Percentiles rank a stretch among this genome's conserved stretches.
These are phyloP conservation scores for Diplogasteroides magnus DNA, from an alignment of 1,140 invertebrate species.

Conservation along the genomic window DNA sequence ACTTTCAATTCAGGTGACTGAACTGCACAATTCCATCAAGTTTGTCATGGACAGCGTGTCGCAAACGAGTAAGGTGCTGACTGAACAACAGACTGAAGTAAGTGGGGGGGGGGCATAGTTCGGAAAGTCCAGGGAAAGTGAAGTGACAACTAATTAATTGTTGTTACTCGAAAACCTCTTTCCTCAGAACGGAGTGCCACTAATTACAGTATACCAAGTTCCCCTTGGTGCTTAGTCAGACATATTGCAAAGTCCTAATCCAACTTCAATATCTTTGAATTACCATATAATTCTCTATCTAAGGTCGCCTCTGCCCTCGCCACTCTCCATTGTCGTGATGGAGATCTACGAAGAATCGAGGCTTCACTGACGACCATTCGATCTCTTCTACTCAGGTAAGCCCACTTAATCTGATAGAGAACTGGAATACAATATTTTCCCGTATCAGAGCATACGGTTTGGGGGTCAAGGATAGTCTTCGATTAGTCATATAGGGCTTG, in stretches of 20 bases:
- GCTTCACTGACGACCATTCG: not conserved
- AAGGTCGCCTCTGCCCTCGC: not conserved
- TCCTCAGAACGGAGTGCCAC: too few relatives aligned
- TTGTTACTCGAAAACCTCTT: too few relatives aligned
- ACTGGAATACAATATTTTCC: too few relatives aligned
- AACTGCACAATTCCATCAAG: conserved; percentile 29
- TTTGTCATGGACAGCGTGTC: conserved; percentile 32
- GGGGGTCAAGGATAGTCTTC: too few relatives aligned
- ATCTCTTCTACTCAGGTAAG: not conserved
- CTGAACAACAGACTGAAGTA: conserved; percentile 23
- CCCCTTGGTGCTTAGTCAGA: too few relatives aligned
- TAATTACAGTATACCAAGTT: too few relatives aligned
- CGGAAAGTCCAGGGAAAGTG: not conserved
- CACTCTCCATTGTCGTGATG: not conserved
- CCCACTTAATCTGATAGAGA: too few relatives aligned
- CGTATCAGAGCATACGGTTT: too few relatives aligned
- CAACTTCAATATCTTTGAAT: not conserved
- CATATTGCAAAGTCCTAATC: not conserved
- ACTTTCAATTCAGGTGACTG: conserved; percentile 16
- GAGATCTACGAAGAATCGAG: not conserved
- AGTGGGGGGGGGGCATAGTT: not conserved
- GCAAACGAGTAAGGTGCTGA: conserved; percentile 20
- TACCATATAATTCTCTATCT: not conserved
- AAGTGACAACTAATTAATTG: too few relatives aligned
- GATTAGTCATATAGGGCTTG: too few relatives aligned